Evolutionary conservation across 2,888 invertebrate genomes (phyloP), one percentile per base, ranked within the genome.

Genomic region (Caenorhabditis sinica): DNA sequence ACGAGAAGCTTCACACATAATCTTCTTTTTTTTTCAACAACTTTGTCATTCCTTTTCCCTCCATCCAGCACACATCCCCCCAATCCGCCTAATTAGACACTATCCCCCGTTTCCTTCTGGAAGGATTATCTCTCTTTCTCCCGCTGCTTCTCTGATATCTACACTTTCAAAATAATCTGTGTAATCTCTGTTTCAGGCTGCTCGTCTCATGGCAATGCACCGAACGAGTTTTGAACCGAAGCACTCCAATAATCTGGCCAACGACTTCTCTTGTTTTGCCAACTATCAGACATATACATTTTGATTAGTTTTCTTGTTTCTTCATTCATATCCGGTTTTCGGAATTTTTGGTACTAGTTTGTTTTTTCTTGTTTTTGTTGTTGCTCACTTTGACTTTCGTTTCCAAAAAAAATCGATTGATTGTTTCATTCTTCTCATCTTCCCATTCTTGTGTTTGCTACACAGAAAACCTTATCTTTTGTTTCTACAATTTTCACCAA

Each of bases 221-320:
- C 90, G 88, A 90, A 96, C 95, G 86, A 90, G 93, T 9, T 97
- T 96, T 93, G 94, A 95, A 89, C 97, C 97, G 0, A 94, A 94
- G 74, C 98, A 98, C 93, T 95, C 95, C 90, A 96, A 96, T 90
- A 97, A 97, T 93, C 95, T 98, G 91, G 96, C 96, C 0, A 98
- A 98, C 94, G 96, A 96, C 93, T 98, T 98, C 94, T 95, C 95
- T 65, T 97, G 97, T 93, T 98, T 95, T 93, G 95, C 96, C 60
- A 97, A 97, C 94, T 97, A 90, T 72, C 60, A 63, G 11, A 86
- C 88, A 2, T 6, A 66, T 5, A 84, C 77, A 3, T 74, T 85
- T 25, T 76, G 36, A 58, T 17, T 9, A 17, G 56, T 45, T n/a
- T 20, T 49, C 51, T 49, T 75, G 20, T 72, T 43, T 61, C 33